A percentile compares a stretch with the other conserved stretches of the same genome.
These are phyloP conservation scores for Heteromurus nitidus DNA, from an alignment of 2,888 invertebrate genomes.

Conservation along the genomic window DNA sequence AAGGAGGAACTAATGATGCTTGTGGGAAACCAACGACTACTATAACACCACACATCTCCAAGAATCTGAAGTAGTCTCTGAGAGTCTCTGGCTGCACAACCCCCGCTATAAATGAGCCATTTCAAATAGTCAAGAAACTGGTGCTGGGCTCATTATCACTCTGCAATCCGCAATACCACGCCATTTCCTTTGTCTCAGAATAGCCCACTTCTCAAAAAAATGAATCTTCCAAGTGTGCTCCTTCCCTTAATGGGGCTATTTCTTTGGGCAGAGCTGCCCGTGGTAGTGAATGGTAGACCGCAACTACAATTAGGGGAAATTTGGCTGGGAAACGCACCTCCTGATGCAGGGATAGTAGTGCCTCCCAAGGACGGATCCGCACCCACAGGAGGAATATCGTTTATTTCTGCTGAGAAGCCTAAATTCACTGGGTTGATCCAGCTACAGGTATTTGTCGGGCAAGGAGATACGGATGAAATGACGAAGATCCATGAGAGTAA, in stretches of 20 bases:
- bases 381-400: constrained; percentile 31
- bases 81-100: not conserved
- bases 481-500: constrained; percentile 47
- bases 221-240: not conserved
- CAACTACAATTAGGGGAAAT: constrained; percentile 14
- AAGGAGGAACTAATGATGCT: not conserved
- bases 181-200: not conserved
- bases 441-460: constrained; percentile 25
- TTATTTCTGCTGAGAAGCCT: constrained; percentile 19
- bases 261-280: constrained; percentile 3
- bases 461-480: constrained; percentile 3
- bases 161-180: no score
- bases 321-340: not conserved
- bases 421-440: constrained; percentile 21
- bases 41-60: not conserved
- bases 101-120: constrained; percentile 5
- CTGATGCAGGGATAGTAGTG: not conserved
- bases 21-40: not conserved
- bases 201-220: not conserved
- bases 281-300: constrained; percentile 36
- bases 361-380: not conserved
- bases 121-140: not conserved
- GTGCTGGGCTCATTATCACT: no score
- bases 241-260: not conserved
- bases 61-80: not conserved